A percentile compares a stretch with the other conserved stretches of the same genome.
These are phyloP conservation scores for Carabus problematicus DNA, from an alignment of 2,888 invertebrate genomes.

Conservation along the genomic window DNA sequence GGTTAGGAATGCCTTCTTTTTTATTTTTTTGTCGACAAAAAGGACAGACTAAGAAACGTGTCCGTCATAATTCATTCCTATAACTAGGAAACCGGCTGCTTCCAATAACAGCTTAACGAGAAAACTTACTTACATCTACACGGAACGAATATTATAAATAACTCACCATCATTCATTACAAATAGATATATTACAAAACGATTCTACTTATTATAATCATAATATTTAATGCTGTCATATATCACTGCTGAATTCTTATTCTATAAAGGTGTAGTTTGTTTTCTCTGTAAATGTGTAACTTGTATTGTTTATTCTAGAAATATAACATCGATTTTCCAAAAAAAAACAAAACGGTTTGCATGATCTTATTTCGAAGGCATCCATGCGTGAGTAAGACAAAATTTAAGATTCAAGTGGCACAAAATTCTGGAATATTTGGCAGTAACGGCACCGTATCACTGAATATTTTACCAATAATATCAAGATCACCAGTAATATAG, in stretches of 20 bases:
- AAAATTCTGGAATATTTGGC: slow-evolving; percentile 28
- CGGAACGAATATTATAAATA: slow-evolving; percentile 24
- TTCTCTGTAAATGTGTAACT: too few relatives aligned
- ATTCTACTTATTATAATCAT: too few relatives aligned
- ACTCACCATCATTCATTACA: slow-evolving; percentile 10
- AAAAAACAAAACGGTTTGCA: too few relatives aligned
- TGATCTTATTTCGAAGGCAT: too few relatives aligned
- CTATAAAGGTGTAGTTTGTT: too few relatives aligned
- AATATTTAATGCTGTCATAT: too few relatives aligned
- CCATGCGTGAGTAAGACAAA: too few relatives aligned
- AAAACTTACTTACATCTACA: slow-evolving; percentile 6
- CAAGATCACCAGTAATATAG: slow-evolving; percentile 1
- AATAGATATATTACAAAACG: too few relatives aligned
- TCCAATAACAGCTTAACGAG: slow-evolving; percentile 25
- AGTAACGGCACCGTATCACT: slow-evolving; percentile 26
- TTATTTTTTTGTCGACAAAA: slow-evolving; percentile 28
- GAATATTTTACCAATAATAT: slow-evolving; percentile 32
- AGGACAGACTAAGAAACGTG: slow-evolving; percentile 33
- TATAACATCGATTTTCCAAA: too few relatives aligned
- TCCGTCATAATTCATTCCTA: slow-evolving; percentile 30
- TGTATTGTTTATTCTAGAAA: too few relatives aligned
- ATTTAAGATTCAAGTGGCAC: too few relatives aligned
- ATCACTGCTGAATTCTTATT: too few relatives aligned
- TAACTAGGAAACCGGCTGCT: slow-evolving; percentile 10
- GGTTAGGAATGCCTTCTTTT: slow-evolving; percentile 24